Percentiles rank a stretch among this genome's conserved stretches.
Evolutionary conservation across 2,113 vertebrate genomes (phyloP).

Genomic region (Myrmecophaga tridactyla): DNA sequence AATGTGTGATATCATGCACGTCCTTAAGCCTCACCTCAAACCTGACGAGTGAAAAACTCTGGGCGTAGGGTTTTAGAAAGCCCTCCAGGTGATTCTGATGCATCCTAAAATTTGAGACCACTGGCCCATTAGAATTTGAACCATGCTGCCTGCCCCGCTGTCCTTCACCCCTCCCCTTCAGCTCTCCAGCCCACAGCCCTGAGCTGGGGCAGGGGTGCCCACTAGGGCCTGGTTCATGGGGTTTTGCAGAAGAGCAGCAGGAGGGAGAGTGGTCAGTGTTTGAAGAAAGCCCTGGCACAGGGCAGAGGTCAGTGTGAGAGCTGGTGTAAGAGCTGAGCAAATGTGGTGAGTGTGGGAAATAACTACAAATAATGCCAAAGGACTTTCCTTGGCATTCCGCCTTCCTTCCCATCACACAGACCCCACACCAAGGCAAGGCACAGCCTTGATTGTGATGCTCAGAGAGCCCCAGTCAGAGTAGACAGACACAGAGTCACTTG

Average conservation of each 20-base stretch:
- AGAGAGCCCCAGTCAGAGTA: accelerated
- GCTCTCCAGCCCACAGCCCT: not conserved
- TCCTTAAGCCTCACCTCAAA: not conserved
- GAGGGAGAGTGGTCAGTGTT: too few relatives aligned
- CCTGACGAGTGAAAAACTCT: not conserved
- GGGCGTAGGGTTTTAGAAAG: not conserved
- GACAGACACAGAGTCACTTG: too few relatives aligned
- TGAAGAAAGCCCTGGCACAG: not conserved
- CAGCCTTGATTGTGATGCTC: not conserved
- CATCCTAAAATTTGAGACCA: not conserved
- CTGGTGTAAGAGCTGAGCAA: not conserved
- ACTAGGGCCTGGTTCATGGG: not conserved
- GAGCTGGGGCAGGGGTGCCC: not conserved
- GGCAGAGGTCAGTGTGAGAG: not conserved
- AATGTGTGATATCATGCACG: not conserved
- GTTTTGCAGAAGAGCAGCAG: not conserved
- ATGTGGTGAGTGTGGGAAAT: not conserved
- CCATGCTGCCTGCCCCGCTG: too few relatives aligned
- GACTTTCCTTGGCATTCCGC: not conserved
- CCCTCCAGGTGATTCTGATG: not conserved
- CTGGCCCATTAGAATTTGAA: not conserved
- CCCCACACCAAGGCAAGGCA: accelerated
- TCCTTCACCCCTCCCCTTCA: accelerated
- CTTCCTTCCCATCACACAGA: not conserved
- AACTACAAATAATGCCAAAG: too few relatives aligned